Base-by-base conservation (phyloP, 2,888 invertebrate genomes). In the Phorcus lineatus region DNA sequence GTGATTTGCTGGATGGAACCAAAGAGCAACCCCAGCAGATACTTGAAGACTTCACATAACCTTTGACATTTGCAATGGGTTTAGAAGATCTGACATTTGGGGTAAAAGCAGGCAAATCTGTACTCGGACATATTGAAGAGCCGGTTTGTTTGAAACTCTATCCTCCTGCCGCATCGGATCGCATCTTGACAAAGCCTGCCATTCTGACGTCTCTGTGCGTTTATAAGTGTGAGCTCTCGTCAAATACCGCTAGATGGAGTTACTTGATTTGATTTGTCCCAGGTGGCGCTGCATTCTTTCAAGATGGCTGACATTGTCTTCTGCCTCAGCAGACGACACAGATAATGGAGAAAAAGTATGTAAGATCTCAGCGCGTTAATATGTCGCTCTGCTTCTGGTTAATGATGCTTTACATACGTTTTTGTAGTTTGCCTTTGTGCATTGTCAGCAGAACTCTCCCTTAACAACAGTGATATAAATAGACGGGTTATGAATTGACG, bases 291-390 rank as follows among this genome's bases (percentile, higher is more conserved):
- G 70, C 70, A 70, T 70, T 70, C 70, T 40, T 70, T 70, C 70
- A 70, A 70, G 70, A 70, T 70, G 70, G 70, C 70, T 70, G 70
- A 70, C 70, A 70, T 70, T 70, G 70, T 70, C 70, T 70, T 70
- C 62, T 62, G 47, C 70, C 36, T 70, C 31, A 36, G 70, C 70
- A 70, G 70, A 70, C 70, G 70, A 70, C 70, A 70, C 70, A 70
- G 70, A 70, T 70, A 70, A 31, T 70, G 40, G 17, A 19, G 36
- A 70, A 70, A 70, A 70, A 70, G 19, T 70, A 70, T 36, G 70
- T 22, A 40, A 36, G 47, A 47, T 13, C 47, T 47, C 47, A 47
- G 47, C 13, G 47, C 47, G 47, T 47, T 47, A 47, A 47, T 47
- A 47, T 47, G 47, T 47, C 11, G 47, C 47, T 47, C 47, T 47